Conservation (phyloP, 2,797 vertebrate genomes). For the Kryptopterus vitreolus region DNA sequence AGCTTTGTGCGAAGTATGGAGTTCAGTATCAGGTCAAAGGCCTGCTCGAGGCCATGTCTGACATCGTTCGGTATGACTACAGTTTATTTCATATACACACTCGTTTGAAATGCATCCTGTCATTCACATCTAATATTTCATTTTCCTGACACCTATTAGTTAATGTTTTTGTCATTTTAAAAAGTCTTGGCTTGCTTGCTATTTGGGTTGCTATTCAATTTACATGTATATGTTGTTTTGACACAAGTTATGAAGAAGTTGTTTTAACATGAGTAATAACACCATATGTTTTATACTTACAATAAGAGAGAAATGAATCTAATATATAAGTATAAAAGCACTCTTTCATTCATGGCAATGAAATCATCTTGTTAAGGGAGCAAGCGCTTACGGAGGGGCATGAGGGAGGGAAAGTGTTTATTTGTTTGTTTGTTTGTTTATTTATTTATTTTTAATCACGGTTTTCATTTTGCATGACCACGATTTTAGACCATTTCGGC, state of each 20-base stretch:
- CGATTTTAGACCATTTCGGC: not conserved
- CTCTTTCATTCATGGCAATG: not conserved
- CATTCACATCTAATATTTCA: not conserved
- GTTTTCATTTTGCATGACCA: not conserved
- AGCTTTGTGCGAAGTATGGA: constrained; percentile 86
- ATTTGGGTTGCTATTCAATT: too few relatives aligned
- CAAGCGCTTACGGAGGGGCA: not conserved
- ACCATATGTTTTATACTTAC: not conserved
- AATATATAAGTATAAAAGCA: not conserved
- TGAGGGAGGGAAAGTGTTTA: too few relatives aligned
- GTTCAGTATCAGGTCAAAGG: constrained; percentile 86
- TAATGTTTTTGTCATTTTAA: too few relatives aligned
- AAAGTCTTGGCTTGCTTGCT: not conserved
- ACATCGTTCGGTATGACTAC: constrained; percentile 77
- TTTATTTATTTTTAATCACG: too few relatives aligned
- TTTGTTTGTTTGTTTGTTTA: too few relatives aligned
- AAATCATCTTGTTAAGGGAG: not conserved
- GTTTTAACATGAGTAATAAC: too few relatives aligned
- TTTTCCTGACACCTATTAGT: not conserved
- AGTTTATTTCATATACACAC: constrained; percentile 30
- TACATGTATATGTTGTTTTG: too few relatives aligned
- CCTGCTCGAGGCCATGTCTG: constrained; percentile 74
- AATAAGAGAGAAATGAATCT: not conserved
- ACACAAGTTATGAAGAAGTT: too few relatives aligned
- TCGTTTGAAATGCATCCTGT: not conserved